Evolutionary conservation across 2,113 vertebrate genomes (phyloP), one percentile per base, ranked within the genome.

Genomic region (Plectropomus leopardus): DNA sequence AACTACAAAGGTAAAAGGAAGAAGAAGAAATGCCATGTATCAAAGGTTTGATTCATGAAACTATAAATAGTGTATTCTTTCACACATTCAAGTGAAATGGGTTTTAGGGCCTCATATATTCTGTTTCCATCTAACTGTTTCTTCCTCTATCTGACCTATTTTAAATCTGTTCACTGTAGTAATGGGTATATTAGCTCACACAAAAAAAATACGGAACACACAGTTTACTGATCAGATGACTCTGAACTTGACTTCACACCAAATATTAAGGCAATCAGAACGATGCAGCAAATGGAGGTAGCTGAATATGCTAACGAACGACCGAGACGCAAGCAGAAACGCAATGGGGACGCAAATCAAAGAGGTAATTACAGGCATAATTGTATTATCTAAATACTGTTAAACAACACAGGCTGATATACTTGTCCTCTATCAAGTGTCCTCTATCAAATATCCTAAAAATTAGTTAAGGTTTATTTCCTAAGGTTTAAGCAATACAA

Each of bases 221-320:
- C 8, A 47, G 5, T 19, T 71, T 14, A 32, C 3, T 24, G 10
- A 8, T 34, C 6, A 66, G 51, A 55, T 26, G 10, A 5, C 8
- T 19, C 3, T 30, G 17, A 48, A 13, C 10, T 26, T n/a, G 4
- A 63, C 7, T 4, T 15, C 16, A 45, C 7, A n/a, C 2, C 4
- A 42, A 19, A 28, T 14, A 24, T 36, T 50, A 58, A 8, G 23
- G 28, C 11, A 45, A 30, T 26, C 6, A 54, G 36, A 7, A 7
- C 7, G 9, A 82, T 55, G 40, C 69, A 73, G 50, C 40, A 23
- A 34, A 36, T 44, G 3, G 65, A 76, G 23, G 28, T 42, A 42
- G 0, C 5, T 0, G 66, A 65, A 2, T 58, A 76, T 32, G 1
- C 32, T 0, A 70, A 82, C n/a, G 30, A 70, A 24, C 2, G 0